Evolutionary conservation across 2,888 invertebrate species (phyloP).

Genomic region (Drosophila greeni): DNA sequence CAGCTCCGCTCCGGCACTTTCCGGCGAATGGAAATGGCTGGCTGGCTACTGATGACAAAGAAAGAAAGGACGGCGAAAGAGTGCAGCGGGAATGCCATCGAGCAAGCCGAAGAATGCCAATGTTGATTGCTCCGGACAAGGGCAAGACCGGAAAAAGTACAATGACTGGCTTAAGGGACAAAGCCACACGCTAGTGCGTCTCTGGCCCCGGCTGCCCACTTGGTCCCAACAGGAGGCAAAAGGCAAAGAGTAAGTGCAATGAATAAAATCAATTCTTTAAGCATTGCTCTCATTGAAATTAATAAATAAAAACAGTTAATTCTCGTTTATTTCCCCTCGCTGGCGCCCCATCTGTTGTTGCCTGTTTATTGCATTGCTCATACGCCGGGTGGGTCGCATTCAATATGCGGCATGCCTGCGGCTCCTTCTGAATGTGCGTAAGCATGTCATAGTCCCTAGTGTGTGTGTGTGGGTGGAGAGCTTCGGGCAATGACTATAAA

Average conservation of each 20-base stretch:
- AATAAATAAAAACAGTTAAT: slow-evolving; percentile 27
- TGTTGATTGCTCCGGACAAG: slow-evolving; percentile 34
- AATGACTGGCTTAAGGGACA: slow-evolving; percentile 36
- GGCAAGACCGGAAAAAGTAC: slow-evolving; percentile 21
- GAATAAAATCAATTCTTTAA: slow-evolving; percentile 22
- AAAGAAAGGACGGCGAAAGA: neutral
- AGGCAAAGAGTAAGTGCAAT: slow-evolving; percentile 3
- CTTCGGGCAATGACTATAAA: slow-evolving; percentile 27
- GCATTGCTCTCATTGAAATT: slow-evolving; percentile 27
- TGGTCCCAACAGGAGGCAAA: neutral
- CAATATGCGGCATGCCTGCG: slow-evolving; percentile 25
- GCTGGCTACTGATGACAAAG: slow-evolving; percentile 13
- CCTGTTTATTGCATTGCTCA: slow-evolving; percentile 26
- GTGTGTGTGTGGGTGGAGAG: neutral
- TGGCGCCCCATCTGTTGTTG: slow-evolving; percentile 2
- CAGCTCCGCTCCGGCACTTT: slow-evolving; percentile 9
- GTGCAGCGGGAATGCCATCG: slow-evolving; percentile 18
- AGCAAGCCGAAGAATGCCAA: slow-evolving; percentile 38
- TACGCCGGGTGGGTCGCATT: slow-evolving; percentile 21
- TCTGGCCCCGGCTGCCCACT: neutral
- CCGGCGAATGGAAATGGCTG: slow-evolving; percentile 28
- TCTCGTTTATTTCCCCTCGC: neutral
- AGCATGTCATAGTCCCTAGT: slow-evolving; percentile 1
- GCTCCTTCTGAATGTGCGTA: slow-evolving; percentile 11
- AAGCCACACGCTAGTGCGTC: slow-evolving; percentile 16